Evolutionary conservation across 92 coral and sea anemone genomes (phyloP), one percentile per base, ranked within the genome.

Genomic region (Actinostola sp.): DNA sequence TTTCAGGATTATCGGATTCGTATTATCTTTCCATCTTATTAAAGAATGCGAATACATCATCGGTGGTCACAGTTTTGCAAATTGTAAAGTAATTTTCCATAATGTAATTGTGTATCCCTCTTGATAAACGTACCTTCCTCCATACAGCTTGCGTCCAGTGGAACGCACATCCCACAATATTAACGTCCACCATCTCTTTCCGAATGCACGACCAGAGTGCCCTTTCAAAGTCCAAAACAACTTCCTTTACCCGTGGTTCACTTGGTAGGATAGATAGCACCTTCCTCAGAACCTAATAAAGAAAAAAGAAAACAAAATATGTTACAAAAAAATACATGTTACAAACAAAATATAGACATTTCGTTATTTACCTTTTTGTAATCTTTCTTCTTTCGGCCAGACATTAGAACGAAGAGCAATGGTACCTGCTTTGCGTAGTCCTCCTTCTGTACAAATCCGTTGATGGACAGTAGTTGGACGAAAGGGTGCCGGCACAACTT

Each of bases 121-220:
- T n/a, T 49, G 21, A n/a, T 1, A n/a, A n/a, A n/a, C n/a, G 19
- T 1, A 73, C 81, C 54, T 75, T 75, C 55, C 81, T 75, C 81
- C 81, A 75, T 5, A 75, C 32, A 11, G 71, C 52, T 25, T 65
- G 71, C 15, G 79, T 72, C 79, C 79, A 72, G 42, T 72, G 79
- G 29, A 72, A 72, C 9, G 43, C 33, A 72, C 79, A 72, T 1
- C 79, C 79, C 58, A 41, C 21, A 14, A 65, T 15, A 16, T 0
- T 0, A 5, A 63, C 74, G 20, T 27, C 13, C 24, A 76, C 77
- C 3, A 75, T 16, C 21, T 66, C 19, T 9, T 27, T 19, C n/a
- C 63, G 44, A 33, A 64, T 38, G 11, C 49, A 58, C 15, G 63
- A 10, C 81, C 75, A 75, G 15, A 65, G 17, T 26, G 81, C 81